Evolutionary conservation across 2,113 vertebrate genomes (phyloP), one percentile per base, ranked within the genome.

Genomic region (Myiopsitta monachus): DNA sequence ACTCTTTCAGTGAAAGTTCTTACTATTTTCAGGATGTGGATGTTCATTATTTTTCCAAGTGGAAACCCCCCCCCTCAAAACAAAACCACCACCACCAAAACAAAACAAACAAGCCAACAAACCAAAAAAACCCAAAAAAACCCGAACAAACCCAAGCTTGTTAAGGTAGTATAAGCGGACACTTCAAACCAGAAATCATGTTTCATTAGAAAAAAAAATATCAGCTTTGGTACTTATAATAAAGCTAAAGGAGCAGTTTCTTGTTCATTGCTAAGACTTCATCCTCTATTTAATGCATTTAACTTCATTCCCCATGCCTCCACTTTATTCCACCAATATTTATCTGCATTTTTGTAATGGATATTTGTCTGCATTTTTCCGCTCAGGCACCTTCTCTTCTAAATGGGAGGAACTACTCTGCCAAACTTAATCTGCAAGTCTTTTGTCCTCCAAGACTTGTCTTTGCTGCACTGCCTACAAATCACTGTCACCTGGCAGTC

Each of bases 401-500:
- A 83, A 85, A 31, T 47, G 44, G 21, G 15, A 77, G 22, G 49
- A 80, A 81, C 43, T 68, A 10, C 49, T 51, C 59, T 80, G 64
- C 36, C 27, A 43, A 77, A 86, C 30, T 90, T 94, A 28, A 88
- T 0, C 72, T 66, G 44, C 21, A 4, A 51, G 49, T 51, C 49
- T 27, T 51, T 55, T 67, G 44, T 83, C 68, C 82, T 92, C 66
- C 79, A 92, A 85, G 72, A 43, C 68, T 51, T 69, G 39, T 31
- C 49, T 74, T 44, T 86, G 72, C 79, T 90, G 83, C 79, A 43
- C 51, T 93, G 88, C 72, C 92, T 93, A 78, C 93, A 90, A 95
- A 94, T 95, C 94, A 88, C 30, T 88, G 72, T 86, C 79, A 83
- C 54, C 75, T 92, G 59, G 63, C 76, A 77, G 67, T 51, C 38